These are phyloP conservation scores for Amblyopsis rosae DNA, from an alignment of 2,113 vertebrate species.

Conservation along the genomic window DNA sequence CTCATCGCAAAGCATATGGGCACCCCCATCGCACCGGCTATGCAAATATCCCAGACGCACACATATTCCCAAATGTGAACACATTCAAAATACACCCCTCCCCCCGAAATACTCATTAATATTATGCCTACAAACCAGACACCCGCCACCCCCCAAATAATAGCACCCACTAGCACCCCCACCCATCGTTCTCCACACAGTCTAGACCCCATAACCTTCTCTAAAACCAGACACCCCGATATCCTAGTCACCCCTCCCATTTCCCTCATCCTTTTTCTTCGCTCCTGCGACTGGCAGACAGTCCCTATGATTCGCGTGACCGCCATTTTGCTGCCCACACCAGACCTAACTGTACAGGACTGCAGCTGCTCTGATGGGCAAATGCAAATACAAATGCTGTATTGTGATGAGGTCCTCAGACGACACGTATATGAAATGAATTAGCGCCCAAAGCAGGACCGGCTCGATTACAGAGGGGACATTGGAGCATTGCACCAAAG, in stretches of 20 bases:
- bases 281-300: conserved; percentile 62
- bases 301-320: conserved; percentile 66
- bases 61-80: conserved; percentile 61
- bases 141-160: conserved; percentile 59
- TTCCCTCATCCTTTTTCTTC: conserved; percentile 29
- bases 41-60: conserved; percentile 72
- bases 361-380: conserved; percentile 65
- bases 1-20: conserved; percentile 66
- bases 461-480: conserved; percentile 25
- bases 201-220: conserved; percentile 63
- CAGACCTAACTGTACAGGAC: conserved; percentile 63
- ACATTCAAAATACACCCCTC: conserved; percentile 63
- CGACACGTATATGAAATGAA: conserved; percentile 40
- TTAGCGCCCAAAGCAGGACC: conserved; percentile 40
- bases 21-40: conserved; percentile 50
- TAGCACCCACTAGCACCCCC: conserved; percentile 51
- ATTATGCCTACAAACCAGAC: conserved; percentile 68
- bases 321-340: conserved; percentile 74
- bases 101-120: conserved; percentile 58
- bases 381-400: conserved; percentile 63
- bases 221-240: conserved; percentile 63
- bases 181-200: conserved; percentile 51
- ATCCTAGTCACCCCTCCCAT: not conserved
- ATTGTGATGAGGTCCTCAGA: conserved; percentile 46
- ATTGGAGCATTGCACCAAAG: conserved; percentile 4